Percentiles rank a stretch among this genome's conserved stretches.
phyloP scores from a whole-genome alignment of 2,888 invertebrate species.

The Galerucella pusilla region DNA sequence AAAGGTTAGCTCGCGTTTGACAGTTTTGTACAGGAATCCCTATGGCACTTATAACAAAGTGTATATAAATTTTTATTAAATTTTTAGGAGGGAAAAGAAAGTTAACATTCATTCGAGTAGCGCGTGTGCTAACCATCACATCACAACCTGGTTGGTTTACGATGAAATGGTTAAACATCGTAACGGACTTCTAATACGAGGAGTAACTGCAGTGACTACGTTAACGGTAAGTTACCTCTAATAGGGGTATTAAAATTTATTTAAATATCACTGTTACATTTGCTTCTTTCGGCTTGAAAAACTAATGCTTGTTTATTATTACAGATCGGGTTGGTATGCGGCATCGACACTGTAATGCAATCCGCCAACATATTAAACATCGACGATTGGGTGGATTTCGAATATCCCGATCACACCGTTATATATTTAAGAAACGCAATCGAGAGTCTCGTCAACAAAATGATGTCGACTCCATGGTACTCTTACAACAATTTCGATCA shows the following conservation, averaged over 20 bases:
- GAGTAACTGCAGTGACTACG: slow-evolving; percentile 84
- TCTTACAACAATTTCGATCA: slow-evolving; percentile 71
- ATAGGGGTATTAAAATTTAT: too few relatives aligned
- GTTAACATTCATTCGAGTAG: slow-evolving; percentile 74
- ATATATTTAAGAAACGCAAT: slow-evolving; percentile 51
- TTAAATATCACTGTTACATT: too few relatives aligned
- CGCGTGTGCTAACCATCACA: slow-evolving; percentile 63
- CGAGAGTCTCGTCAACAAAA: slow-evolving; percentile 57
- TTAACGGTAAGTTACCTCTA: slow-evolving; percentile 70
- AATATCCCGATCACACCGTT: slow-evolving; percentile 47
- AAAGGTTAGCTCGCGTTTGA: too few relatives aligned
- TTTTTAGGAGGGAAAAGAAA: slow-evolving; percentile 70
- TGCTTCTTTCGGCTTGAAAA: too few relatives aligned
- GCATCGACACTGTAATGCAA: slow-evolving; percentile 50
- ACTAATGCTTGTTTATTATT: slow-evolving; percentile 15
- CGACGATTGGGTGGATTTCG: slow-evolving; percentile 58
- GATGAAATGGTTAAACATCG: slow-evolving; percentile 84
- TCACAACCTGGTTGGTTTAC: slow-evolving; percentile 86
- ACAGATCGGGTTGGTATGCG: slow-evolving; percentile 56
- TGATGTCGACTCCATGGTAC: slow-evolving; percentile 71
- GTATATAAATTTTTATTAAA: too few relatives aligned
- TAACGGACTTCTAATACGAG: slow-evolving; percentile 77
- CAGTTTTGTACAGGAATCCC: too few relatives aligned
- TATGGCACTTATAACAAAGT: too few relatives aligned
- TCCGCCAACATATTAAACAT: slow-evolving; percentile 51